These are phyloP conservation scores for Lithophane socia DNA, from an alignment of 2,888 invertebrate species.

Conservation along the genomic window DNA sequence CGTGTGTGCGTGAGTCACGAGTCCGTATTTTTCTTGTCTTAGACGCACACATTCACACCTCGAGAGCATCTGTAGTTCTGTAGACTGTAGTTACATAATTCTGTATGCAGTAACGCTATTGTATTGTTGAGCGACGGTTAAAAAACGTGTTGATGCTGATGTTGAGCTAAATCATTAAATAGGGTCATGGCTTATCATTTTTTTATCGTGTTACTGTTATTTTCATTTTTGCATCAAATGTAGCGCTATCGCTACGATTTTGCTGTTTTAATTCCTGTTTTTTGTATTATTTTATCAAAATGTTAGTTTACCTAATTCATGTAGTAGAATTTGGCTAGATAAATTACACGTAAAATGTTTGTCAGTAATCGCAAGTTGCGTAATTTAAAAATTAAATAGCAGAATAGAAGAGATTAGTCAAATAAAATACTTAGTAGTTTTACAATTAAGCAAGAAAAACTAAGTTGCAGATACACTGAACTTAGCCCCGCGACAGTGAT, in stretches of 20 bases:
- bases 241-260: conserved; percentile 50
- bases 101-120: conserved; percentile 65
- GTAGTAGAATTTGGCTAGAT: neutral
- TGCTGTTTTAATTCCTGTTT: conserved; percentile 29
- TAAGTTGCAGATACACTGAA: neutral
- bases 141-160: conserved; percentile 47
- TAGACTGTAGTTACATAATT: conserved; percentile 66
- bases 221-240: conserved; percentile 48
- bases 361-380: neutral
- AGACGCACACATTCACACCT: conserved; percentile 65
- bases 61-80: conserved; percentile 49
- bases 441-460: neutral
- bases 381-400: conserved; percentile 1
- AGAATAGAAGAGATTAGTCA: no score
- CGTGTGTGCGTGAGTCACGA: conserved; percentile 76
- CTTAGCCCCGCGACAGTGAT: neutral
- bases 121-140: conserved; percentile 39
- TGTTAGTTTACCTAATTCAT: neutral
- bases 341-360: neutral
- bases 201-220: conserved; percentile 51
- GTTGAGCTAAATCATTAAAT: conserved; percentile 52
- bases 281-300: neutral
- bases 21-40: conserved; percentile 68
- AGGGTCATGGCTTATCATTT: conserved; percentile 59
- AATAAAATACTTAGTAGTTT: neutral